phyloP scores from a whole-genome alignment of 1,140 invertebrate genomes.

The Drosophila albomicans region DNA sequence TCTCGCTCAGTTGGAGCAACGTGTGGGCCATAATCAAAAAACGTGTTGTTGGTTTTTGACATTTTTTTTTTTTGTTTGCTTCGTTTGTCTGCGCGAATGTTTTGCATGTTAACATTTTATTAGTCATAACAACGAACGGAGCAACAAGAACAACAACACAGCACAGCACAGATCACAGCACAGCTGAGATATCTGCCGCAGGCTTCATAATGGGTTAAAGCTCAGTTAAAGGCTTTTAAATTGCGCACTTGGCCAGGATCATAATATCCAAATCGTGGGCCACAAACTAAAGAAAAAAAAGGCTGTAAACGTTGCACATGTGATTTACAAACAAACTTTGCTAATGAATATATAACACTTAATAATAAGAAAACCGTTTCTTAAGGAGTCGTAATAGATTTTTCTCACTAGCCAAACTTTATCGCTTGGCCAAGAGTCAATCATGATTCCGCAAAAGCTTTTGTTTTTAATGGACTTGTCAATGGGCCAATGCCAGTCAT shows the following conservation, averaged over 20 bases:
- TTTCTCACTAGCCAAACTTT: not conserved
- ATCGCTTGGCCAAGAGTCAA: constrained; percentile 18
- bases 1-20: constrained; percentile 40
- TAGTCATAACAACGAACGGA: constrained; percentile 76
- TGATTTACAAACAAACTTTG: constrained; percentile 1
- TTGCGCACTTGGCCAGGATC: constrained; percentile 37
- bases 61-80: constrained; percentile 58
- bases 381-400: not conserved
- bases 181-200: constrained; percentile 32
- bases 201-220: constrained; percentile 23
- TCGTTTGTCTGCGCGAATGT: constrained; percentile 63
- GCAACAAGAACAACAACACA: constrained; percentile 48
- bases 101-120: constrained; percentile 84
- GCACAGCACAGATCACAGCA: constrained; percentile 18
- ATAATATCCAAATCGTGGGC: constrained; percentile 42
- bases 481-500: constrained; percentile 78
- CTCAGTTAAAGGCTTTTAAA: constrained; percentile 9
- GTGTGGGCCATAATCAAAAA: constrained; percentile 75
- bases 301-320: not conserved
- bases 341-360: constrained; percentile 11
- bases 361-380: not conserved
- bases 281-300: not conserved
- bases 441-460: constrained; percentile 41
- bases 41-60: constrained; percentile 75
- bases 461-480: constrained; percentile 80